These are phyloP conservation scores for Fregetta grallaria DNA, from an alignment of 2,113 vertebrate genomes.

Conservation along the genomic window DNA sequence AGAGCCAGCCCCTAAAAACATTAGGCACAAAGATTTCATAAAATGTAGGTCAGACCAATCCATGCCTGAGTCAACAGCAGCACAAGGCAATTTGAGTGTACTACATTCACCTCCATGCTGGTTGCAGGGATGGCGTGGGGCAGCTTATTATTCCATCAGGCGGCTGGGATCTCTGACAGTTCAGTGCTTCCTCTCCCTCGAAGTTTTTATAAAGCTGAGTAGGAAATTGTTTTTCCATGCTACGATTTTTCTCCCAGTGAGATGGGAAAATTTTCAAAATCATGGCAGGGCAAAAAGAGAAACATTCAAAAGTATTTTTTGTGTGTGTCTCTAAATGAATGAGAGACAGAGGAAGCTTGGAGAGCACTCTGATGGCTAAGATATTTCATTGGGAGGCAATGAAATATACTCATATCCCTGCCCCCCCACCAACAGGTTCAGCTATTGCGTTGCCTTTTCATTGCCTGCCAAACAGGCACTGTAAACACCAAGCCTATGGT, in stretches of 20 bases:
- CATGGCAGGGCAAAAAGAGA: not conserved
- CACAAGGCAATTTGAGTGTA: not conserved
- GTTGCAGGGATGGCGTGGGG: not conserved
- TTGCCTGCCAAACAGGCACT: not conserved
- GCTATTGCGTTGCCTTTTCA: not conserved
- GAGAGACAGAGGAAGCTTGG: not conserved
- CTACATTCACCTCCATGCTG: not conserved
- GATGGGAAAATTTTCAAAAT: not conserved
- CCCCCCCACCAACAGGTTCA: not conserved
- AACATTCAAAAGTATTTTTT: not conserved
- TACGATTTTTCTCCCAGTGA: not conserved
- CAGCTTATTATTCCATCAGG: not conserved
- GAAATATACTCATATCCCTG: too few relatives aligned
- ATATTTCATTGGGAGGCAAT: not conserved
- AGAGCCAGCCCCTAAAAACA: conserved; percentile 5
- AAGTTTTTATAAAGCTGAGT: not conserved
- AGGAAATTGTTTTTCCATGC: not conserved
- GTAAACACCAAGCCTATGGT: not conserved
- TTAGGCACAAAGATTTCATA: not conserved
- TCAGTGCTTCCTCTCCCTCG: not conserved
- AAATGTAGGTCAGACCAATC: not conserved
- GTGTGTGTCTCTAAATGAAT: not conserved
- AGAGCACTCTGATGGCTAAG: not conserved
- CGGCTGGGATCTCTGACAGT: not conserved
- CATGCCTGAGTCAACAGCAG: not conserved